Base-by-base conservation (phyloP, 1,140 invertebrate species). In the Hylaeus anthracinus region DNA sequence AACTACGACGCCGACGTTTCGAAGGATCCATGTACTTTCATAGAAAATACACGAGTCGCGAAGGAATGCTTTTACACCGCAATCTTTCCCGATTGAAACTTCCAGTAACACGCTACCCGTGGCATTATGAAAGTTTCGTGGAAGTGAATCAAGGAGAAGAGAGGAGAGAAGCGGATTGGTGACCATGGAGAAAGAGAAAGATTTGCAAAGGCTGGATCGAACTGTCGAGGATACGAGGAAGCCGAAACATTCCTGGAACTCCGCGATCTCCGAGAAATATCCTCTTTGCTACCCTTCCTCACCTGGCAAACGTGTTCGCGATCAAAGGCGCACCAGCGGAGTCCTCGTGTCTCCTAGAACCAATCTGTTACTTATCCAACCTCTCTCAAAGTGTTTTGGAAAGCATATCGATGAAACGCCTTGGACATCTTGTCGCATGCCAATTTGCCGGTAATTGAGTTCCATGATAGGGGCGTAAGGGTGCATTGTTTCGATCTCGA, bases 171-270 rank as follows among this genome's bases (percentile, higher is more conserved):
- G 15, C 14, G n/a, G 14, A n/a, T n/a, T 4, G 55, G n/a, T 15
- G 14, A n/a, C 55, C 10, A 43, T 37, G 14, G 39, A 45, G 58
- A 72, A 72, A 37, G n/a, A 60, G 56, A 63, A 81, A 58, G 60
- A 73, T 86, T 81, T 45, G 53, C 51, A 77, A 81, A 76, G 67
- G 60, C 10, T 76, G 72, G 51, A 76, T 77, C 64, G 65, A 83
- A 86, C 66, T 41, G 53, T 41, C 58, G 51, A 39, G 48, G 69
- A 84, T 86, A 81, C 69, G 66, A 81, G 43, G 82, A 85, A 84
- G 58, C 48, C 56, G 58, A 73, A 76, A 73, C 72, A 81, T 86
- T 86, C 83, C 37, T 83, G 58, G 82, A 86, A 86, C 43, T 72
- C 53, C 45, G 45, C n/a, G 45, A 61, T 53, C 65, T 79, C 9